These are phyloP conservation scores for Diceros bicornis DNA, from an alignment of 2,797 vertebrate genomes.

Conservation along the genomic window DNA sequence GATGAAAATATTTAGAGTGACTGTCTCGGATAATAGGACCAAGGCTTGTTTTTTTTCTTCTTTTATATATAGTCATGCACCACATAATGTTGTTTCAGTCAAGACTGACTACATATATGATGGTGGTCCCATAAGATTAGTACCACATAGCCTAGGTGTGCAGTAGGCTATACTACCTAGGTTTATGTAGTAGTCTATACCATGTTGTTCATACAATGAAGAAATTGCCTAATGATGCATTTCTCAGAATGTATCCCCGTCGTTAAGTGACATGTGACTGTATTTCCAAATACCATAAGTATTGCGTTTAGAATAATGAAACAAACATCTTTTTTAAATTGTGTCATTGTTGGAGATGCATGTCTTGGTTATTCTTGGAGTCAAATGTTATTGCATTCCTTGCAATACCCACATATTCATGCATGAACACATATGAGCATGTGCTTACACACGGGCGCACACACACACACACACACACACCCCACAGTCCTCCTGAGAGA, in stretches of 20 bases:
- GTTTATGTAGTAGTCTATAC: too few relatives aligned
- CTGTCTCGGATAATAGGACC: neutral
- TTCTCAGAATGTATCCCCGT: too few relatives aligned
- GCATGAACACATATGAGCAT: neutral
- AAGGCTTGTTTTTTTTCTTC: neutral
- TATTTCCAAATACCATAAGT: neutral
- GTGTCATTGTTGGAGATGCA: neutral
- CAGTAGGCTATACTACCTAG: too few relatives aligned
- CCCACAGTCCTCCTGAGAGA: neutral
- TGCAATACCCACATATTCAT: neutral
- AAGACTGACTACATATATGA: too few relatives aligned
- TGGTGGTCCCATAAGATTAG: too few relatives aligned
- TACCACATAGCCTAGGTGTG: too few relatives aligned
- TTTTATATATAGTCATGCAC: neutral
- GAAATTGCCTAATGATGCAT: too few relatives aligned
- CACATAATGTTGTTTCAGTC: too few relatives aligned
- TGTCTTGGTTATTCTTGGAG: neutral
- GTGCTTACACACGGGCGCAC: accelerated
- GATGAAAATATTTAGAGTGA: neutral
- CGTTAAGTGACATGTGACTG: too few relatives aligned
- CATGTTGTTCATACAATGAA: too few relatives aligned
- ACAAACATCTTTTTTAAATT: neutral
- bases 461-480: too few relatives aligned
- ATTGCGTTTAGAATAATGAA: constrained; percentile 34
- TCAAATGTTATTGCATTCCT: neutral